Conservation (phyloP, 1,140 invertebrate genomes). For the Ooceraea biroi region DNA sequence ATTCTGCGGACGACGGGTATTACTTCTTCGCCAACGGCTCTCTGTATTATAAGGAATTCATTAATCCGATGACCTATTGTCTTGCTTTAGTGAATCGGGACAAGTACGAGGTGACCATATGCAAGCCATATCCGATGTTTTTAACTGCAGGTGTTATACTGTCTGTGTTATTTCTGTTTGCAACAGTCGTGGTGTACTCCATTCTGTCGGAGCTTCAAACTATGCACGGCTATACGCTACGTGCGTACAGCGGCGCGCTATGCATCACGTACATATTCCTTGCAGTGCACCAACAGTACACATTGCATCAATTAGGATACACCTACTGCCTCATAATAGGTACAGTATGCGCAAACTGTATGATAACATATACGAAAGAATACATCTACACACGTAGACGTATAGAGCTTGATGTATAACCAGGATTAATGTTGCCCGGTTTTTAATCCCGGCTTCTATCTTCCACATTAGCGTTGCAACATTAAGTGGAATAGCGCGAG, state of each 20-base stretch:
- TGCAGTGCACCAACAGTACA: slow-evolving; percentile 78
- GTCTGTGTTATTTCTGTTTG: slow-evolving; percentile 86
- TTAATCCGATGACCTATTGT: slow-evolving; percentile 67
- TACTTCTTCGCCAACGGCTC: slow-evolving; percentile 86
- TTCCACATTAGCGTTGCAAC: too few relatives aligned
- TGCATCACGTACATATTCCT: slow-evolving; percentile 85
- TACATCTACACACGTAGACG: too few relatives aligned
- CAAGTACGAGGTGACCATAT: slow-evolving; percentile 62
- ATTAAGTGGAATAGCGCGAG: too few relatives aligned
- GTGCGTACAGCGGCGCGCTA: slow-evolving; percentile 85
- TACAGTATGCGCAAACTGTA: slow-evolving; percentile 70
- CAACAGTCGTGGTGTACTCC: slow-evolving; percentile 86
- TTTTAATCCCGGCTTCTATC: too few relatives aligned
- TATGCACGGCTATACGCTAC: slow-evolving; percentile 87
- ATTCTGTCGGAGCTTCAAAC: slow-evolving; percentile 86
- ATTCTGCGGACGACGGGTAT: slow-evolving; percentile 85
- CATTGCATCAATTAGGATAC: slow-evolving; percentile 76
- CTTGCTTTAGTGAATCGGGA: slow-evolving; percentile 21
- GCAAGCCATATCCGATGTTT: slow-evolving; percentile 23
- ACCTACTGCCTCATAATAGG: slow-evolving; percentile 85
- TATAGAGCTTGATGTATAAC: too few relatives aligned
- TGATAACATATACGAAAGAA: too few relatives aligned
- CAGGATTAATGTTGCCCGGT: too few relatives aligned
- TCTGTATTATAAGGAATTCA: slow-evolving; percentile 78
- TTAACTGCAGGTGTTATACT: slow-evolving; percentile 81